Percentiles rank a stretch among this genome's conserved stretches.
Evolutionary conservation across 2,113 vertebrate species (phyloP).

Genomic region (Echinops telfairi): DNA sequence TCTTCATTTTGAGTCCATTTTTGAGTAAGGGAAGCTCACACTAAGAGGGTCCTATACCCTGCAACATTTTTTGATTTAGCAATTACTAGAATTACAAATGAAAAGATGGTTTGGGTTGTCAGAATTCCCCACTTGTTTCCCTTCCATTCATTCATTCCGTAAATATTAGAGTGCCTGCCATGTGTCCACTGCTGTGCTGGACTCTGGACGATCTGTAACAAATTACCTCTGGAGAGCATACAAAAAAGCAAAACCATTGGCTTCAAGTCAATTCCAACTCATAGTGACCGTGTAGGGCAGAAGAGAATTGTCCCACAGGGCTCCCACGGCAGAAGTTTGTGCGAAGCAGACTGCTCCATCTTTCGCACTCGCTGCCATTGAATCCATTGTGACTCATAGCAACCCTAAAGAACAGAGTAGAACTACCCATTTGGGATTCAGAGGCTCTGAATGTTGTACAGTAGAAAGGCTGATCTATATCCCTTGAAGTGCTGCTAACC

Average conservation of each 20-base stretch:
- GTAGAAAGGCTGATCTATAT: too few species aligned
- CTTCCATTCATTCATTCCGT: neutral
- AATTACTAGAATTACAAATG: neutral
- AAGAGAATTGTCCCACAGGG: neutral
- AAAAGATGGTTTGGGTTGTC: neutral
- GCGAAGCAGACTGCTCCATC: neutral
- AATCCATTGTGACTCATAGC: too few species aligned
- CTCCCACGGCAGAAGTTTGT: neutral
- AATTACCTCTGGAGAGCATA: neutral
- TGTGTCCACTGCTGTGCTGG: neutral
- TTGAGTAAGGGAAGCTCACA: conserved; percentile 42
- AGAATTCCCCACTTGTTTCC: conserved; percentile 7
- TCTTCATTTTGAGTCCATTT: conserved; percentile 49
- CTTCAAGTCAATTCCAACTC: neutral
- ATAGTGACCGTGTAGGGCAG: neutral
- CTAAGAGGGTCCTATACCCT: neutral
- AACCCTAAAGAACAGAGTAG: too few species aligned
- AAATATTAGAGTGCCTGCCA: neutral
- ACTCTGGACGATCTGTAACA: neutral
- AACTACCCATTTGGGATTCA: too few species aligned
- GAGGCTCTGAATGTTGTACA: too few species aligned
- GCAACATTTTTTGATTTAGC: conserved; percentile 4
- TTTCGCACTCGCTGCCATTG: too few species aligned
- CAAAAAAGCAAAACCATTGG: neutral
- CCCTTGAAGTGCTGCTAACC: too few species aligned